Evolutionary conservation across 92 coral and sea anemone genomes (phyloP), one percentile per base, ranked within the genome.

Genomic region (Blastomussa wellsi): DNA sequence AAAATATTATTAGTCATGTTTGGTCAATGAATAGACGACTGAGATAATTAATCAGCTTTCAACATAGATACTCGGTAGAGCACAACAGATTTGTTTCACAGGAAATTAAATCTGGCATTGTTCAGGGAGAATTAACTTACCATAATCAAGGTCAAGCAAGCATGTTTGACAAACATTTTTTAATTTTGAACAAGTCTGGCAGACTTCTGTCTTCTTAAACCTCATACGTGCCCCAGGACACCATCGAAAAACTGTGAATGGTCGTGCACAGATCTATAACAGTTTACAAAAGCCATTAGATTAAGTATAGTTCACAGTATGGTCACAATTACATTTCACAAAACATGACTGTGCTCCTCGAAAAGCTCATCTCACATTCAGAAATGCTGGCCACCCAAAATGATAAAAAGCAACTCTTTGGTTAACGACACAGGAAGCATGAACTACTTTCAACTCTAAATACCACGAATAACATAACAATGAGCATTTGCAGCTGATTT

Each of bases 171-270:
- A 97, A 52, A 97, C 93, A 78, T 97, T 97, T 87, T 97, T 97
- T 80, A 97, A 84, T 83, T 97, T 97, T 41, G 99, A 92, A 84
- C 99, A 97, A 0, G 99, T 97, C 82, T 97, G 99, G 77, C 99
- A 97, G 67, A 97, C 92, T 89, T 97, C 99, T 78, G 99, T 97
- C 86, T 97, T 97, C 84, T 97, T 97, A 79, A 97, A 97, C 73
- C 99, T 97, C 99, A 97, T 97, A 79, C 98, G 89, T 20, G 99
- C 98, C 24, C 99, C 99, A 68, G 99, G 99, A 86, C 99, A 97
- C 99, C 99, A 97, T 12, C 99, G 93, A 79, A 97, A 97, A 64
- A 97, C 93, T 49, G 99, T 97, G 81, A 97, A 97, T 29, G 99
- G 99, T 69, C 99, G 77, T 28, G 94, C 99, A 91, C 99, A 97